These are phyloP conservation scores for Glaucidium brasilianum DNA, from an alignment of 2,113 vertebrate genomes.

Conservation along the genomic window DNA sequence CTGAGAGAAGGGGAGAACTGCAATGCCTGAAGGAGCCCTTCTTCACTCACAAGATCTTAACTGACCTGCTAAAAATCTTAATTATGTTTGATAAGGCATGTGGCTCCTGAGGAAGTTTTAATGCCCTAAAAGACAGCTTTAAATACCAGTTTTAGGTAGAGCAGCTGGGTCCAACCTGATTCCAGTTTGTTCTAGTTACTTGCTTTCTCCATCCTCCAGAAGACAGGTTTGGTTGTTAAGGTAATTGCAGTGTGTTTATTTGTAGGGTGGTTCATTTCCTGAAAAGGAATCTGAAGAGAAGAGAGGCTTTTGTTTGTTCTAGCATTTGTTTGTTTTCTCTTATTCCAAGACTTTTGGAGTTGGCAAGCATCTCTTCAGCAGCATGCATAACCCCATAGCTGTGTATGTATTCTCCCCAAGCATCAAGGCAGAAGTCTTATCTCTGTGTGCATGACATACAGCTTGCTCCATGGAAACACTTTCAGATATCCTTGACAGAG, in stretches of 20 bases:
- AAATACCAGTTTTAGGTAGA: neutral
- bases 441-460: neutral
- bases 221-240: neutral
- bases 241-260: constrained; percentile 1
- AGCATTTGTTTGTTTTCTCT: constrained; percentile 16
- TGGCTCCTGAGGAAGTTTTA: neutral
- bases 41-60: neutral
- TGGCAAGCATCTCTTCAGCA: neutral
- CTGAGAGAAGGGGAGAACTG: neutral
- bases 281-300: neutral
- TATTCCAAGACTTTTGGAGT: neutral
- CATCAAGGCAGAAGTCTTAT: constrained; percentile 11
- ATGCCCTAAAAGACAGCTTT: neutral
- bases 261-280: constrained; percentile 1
- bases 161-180: neutral
- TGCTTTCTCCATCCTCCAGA: neutral
- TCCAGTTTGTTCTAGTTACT: neutral
- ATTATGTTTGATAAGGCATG: neutral
- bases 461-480: constrained; percentile 14
- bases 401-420: neutral
- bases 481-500: constrained; percentile 5
- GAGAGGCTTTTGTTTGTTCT: neutral
- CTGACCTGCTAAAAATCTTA: neutral
- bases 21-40: neutral
- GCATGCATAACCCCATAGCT: neutral